Percentiles rank a stretch among this genome's conserved stretches.
These are phyloP conservation scores for Enteromius treurensis DNA, from an alignment of 2,797 vertebrate species.

Conservation along the genomic window DNA sequence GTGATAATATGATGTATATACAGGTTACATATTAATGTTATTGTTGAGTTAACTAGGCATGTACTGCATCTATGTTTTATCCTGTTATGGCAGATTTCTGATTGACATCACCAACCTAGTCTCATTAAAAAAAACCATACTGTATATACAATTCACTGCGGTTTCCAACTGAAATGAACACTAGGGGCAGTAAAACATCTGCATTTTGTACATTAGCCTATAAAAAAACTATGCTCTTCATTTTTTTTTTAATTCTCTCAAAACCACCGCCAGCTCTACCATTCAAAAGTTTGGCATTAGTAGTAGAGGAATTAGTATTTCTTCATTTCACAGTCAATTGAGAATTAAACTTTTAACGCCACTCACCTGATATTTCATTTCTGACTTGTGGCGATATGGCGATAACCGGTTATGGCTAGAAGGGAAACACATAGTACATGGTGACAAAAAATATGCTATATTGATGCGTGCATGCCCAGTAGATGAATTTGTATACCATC, in stretches of 20 bases:
- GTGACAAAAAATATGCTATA: background rate
- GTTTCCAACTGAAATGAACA: constrained; percentile 8
- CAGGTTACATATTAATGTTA: constrained; percentile 35
- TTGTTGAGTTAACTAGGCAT: constrained; percentile 27
- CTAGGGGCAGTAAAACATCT: background rate
- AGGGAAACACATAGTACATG: background rate
- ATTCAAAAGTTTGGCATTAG: background rate
- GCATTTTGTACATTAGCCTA: background rate
- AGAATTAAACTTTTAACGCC: background rate
- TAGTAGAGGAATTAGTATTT: too few species aligned
- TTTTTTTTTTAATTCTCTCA: too few species aligned
- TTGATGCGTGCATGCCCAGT: background rate
- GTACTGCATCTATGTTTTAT: constrained; percentile 8
- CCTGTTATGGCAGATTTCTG: background rate
- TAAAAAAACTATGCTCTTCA: background rate
- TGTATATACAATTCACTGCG: background rate
- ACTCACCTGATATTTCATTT: background rate
- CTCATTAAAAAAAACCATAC: background rate
- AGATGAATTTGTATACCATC: background rate
- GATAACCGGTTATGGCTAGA: background rate
- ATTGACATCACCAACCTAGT: constrained; percentile 9
- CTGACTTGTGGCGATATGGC: background rate
- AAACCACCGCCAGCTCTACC: background rate
- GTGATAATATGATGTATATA: constrained; percentile 66
- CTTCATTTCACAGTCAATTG: too few species aligned